phyloP scores from a whole-genome alignment of 2,888 invertebrate species.

The Sarcophaga carnaria region DNA sequence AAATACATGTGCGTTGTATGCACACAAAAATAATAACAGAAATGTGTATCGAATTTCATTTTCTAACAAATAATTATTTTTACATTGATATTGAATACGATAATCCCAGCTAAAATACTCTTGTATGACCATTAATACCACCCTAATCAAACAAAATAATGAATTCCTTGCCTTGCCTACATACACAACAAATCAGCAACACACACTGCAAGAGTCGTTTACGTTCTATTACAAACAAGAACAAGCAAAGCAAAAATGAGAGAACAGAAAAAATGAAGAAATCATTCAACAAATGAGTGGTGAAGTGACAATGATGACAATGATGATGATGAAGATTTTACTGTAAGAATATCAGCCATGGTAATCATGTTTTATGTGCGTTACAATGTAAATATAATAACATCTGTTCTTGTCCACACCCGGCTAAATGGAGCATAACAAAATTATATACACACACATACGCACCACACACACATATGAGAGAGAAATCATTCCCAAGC shows the following conservation, averaged over 20 bases:
- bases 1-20: neutral
- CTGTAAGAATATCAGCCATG: slow-evolving; percentile 61
- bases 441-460: slow-evolving; percentile 73
- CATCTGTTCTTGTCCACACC: slow-evolving; percentile 82
- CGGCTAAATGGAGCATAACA: slow-evolving; percentile 82
- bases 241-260: too few relatives aligned
- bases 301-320: slow-evolving; percentile 17
- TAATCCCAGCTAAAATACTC: slow-evolving; percentile 79
- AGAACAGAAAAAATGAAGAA: neutral
- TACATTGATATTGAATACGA: slow-evolving; percentile 75
- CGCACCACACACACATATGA: neutral
- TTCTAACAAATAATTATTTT: slow-evolving; percentile 79
- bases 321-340: slow-evolving; percentile 48
- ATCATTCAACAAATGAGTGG: slow-evolving; percentile 53
- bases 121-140: slow-evolving; percentile 80
- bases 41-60: slow-evolving; percentile 78
- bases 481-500: slow-evolving; percentile 19
- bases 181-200: slow-evolving; percentile 5
- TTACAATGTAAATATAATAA: slow-evolving; percentile 77
- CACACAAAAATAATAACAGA: slow-evolving; percentile 5
- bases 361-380: slow-evolving; percentile 80
- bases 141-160: slow-evolving; percentile 70
- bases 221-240: too few relatives aligned
- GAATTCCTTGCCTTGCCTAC: slow-evolving; percentile 69
- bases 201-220: neutral